These are phyloP conservation scores for Caenorhabditis japonica DNA, from an alignment of 2,888 invertebrate genomes.

Conservation along the genomic window DNA sequence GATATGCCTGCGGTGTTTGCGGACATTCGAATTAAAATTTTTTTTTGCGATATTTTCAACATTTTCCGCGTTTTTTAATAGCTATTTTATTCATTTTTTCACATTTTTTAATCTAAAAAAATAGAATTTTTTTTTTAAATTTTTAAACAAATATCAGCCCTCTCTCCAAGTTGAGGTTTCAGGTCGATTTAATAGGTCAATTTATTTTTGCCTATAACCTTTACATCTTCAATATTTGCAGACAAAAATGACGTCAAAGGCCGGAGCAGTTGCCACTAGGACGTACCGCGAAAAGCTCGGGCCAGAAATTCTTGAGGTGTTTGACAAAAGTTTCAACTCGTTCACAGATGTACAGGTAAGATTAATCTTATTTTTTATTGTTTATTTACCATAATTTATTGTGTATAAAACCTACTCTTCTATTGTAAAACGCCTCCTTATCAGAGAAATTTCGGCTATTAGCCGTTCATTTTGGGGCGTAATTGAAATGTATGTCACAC, in stretches of 20 bases:
- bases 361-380: conserved; percentile 2
- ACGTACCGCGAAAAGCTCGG: conserved; percentile 55
- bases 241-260: conserved; percentile 53
- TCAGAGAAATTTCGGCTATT: too few species aligned
- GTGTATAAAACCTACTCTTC: not conserved
- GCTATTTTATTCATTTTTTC: not conserved
- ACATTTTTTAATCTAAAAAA: not conserved
- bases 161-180: too few species aligned
- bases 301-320: conserved; percentile 60
- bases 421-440: too few species aligned
- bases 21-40: conserved; percentile 2
- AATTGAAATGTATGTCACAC: too few species aligned
- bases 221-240: not conserved
- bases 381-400: conserved; percentile 7
- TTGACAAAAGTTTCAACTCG: conserved; percentile 55
- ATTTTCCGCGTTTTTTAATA: not conserved
- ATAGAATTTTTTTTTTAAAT: too few species aligned
- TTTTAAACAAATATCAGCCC: too few species aligned
- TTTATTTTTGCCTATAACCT: not conserved
- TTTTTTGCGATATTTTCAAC: conserved; percentile 14
- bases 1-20: conserved; percentile 21
- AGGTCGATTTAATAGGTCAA: too few species aligned
- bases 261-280: conserved; percentile 37
- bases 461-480: too few species aligned
- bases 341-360: conserved; percentile 67